Evolutionary conservation across 92 coral and sea anemone species (phyloP).

Genomic region (Zoanthus gigantus): DNA sequence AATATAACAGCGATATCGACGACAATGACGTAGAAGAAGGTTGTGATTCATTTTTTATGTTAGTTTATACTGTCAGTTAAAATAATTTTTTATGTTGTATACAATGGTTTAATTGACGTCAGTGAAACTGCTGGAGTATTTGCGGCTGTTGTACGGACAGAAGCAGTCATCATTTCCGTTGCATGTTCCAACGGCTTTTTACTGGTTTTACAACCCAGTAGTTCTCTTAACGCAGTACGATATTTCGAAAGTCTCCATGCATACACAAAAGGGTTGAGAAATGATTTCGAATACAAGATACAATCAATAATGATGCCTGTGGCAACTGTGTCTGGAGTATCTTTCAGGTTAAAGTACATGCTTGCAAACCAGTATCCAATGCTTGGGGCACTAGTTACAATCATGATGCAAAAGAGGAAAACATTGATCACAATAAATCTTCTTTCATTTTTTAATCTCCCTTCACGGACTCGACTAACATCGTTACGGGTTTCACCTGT

Average conservation of each 20-base stretch:
- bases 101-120: not conserved
- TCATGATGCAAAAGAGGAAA: not conserved
- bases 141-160: not conserved
- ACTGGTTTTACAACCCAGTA: not conserved
- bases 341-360: not conserved
- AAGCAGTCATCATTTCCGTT: constrained; percentile 2
- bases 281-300: not conserved
- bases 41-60: too few relatives aligned
- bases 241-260: constrained; percentile 40
- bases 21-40: too few relatives aligned
- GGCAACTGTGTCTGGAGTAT: not conserved
- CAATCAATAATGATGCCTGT: not conserved
- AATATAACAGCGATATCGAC: too few relatives aligned
- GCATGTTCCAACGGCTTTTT: not conserved
- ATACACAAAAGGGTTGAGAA: constrained; percentile 36
- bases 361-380: constrained; percentile 4
- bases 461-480: not conserved
- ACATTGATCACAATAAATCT: constrained; percentile 24
- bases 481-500: constrained; percentile 10
- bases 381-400: constrained; percentile 1
- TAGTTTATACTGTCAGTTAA: too few relatives aligned
- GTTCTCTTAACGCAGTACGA: constrained; percentile 18
- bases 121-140: not conserved
- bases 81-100: not conserved
- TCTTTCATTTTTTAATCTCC: constrained; percentile 1